A percentile compares a stretch with the other conserved stretches of the same genome.
Conservation (phyloP, 2,888 invertebrate genomes). For the Stegana nigrithorax region DNA sequence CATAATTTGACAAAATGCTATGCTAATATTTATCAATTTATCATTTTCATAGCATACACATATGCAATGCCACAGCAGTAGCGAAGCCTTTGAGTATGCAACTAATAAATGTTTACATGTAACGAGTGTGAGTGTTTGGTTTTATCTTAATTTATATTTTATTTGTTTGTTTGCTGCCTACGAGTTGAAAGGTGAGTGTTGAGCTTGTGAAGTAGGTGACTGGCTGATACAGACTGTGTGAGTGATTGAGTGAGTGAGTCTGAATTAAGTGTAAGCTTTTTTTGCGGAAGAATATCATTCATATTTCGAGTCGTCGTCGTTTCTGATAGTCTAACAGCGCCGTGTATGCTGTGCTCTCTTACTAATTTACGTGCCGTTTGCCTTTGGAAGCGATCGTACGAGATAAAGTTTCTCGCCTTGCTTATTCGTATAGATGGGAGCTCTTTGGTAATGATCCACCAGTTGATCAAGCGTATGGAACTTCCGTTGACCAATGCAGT, state of each 20-base stretch:
- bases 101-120: too few relatives aligned
- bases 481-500: constrained; percentile 98
- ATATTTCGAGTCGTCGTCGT: background rate
- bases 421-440: constrained; percentile 98
- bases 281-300: constrained; percentile 4
- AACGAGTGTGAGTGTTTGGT: constrained; percentile 2
- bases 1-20: background rate
- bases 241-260: constrained; percentile 26
- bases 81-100: too few relatives aligned
- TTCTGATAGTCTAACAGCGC: background rate
- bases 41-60: too few relatives aligned
- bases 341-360: background rate
- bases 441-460: constrained; percentile 98
- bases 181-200: too few relatives aligned
- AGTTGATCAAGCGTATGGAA: constrained; percentile 96
- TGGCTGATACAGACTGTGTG: too few relatives aligned
- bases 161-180: too few relatives aligned
- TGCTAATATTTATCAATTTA: background rate
- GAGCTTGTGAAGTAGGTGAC: too few relatives aligned
- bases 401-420: constrained; percentile 98
- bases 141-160: background rate
- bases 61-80: too few relatives aligned
- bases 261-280: constrained; percentile 5
- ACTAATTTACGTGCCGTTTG: constrained; percentile 68
- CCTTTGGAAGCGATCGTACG: constrained; percentile 89